A percentile compares a stretch with the other conserved stretches of the same genome.
Evolutionary conservation across 2,888 invertebrate genomes (phyloP).

Genomic region (Campaea margaritaria): DNA sequence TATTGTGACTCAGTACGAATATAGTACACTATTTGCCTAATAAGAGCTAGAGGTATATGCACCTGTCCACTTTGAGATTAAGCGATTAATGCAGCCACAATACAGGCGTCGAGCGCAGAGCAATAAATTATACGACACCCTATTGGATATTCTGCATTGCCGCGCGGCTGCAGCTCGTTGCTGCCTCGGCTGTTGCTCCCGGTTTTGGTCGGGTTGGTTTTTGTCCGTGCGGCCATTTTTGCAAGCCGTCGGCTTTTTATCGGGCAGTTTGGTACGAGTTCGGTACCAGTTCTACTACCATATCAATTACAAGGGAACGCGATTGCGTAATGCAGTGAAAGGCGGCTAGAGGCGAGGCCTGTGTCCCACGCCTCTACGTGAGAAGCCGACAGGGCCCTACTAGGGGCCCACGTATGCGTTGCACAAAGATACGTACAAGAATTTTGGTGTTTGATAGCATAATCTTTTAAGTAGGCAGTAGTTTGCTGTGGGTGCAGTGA

Average conservation of each 20-base stretch:
- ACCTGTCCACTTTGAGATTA: conserved; percentile 60
- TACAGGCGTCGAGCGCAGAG: conserved; percentile 38
- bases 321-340: conserved; percentile 66
- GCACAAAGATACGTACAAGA: conserved; percentile 45
- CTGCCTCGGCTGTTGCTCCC: conserved; percentile 41
- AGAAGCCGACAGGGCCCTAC: conserved; percentile 37
- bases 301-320: conserved; percentile 72
- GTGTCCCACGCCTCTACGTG: conserved; percentile 55
- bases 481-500: conserved; percentile 32
- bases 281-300: conserved; percentile 53
- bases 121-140: conserved; percentile 63
- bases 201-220: conserved; percentile 63
- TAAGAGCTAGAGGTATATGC: conserved; percentile 48
- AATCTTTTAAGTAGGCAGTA: conserved; percentile 25
- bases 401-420: conserved; percentile 40
- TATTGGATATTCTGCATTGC: conserved; percentile 52
- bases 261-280: conserved; percentile 55
- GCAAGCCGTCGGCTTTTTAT: conserved; percentile 52
- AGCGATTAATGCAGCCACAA: conserved; percentile 58
- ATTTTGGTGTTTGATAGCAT: conserved; percentile 19
- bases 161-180: conserved; percentile 25
- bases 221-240: conserved; percentile 62
- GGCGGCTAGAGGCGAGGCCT: conserved; percentile 49
- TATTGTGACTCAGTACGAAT: conserved; percentile 43
- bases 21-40: conserved; percentile 55